Percentiles rank a stretch among this genome's conserved stretches.
Evolutionary conservation across 2,888 invertebrate genomes (phyloP).

Genomic region (Metopia argyrocephala): DNA sequence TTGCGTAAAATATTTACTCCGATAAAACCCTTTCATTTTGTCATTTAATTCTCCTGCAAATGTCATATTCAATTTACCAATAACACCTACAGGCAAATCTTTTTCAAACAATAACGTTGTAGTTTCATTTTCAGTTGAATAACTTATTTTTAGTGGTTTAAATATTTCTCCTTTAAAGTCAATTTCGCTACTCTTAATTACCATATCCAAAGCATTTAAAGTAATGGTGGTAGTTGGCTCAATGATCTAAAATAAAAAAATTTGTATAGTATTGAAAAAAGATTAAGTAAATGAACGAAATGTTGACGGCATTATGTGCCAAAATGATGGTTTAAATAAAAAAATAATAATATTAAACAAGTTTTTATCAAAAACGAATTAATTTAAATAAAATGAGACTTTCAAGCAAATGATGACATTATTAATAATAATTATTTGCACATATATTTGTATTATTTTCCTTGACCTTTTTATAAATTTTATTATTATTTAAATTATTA

Average conservation of each 20-base stretch:
- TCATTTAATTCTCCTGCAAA: conserved; percentile 94
- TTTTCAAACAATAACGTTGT: conserved; percentile 83
- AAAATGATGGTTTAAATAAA: conserved; percentile 38
- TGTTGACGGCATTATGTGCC: not conserved
- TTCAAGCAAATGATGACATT: not conserved
- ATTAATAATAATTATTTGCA: too few species aligned
- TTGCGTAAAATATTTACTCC: conserved; percentile 89
- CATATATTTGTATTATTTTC: too few species aligned
- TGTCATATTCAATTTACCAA: conserved; percentile 81
- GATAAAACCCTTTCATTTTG: conserved; percentile 96
- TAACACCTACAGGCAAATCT: conserved; percentile 81
- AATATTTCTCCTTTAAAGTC: conserved; percentile 79
- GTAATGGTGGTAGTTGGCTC: conserved; percentile 84
- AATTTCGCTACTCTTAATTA: conserved; percentile 82
- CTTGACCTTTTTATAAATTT: too few species aligned
- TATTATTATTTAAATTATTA: too few species aligned
- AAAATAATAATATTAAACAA: conserved; percentile 58
- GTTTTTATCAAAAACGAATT: conserved; percentile 50
- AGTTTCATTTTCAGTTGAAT: conserved; percentile 83
- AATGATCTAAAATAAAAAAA: conserved; percentile 82
- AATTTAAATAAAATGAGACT: not conserved
- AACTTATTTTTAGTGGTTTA: conserved; percentile 70
- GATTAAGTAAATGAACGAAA: conserved; percentile 28
- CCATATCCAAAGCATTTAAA: conserved; percentile 88
- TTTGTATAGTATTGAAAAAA: not conserved